Evolutionary conservation across 2,888 invertebrate genomes (phyloP).

Genomic region (Eumacrocentrus americanus): DNA sequence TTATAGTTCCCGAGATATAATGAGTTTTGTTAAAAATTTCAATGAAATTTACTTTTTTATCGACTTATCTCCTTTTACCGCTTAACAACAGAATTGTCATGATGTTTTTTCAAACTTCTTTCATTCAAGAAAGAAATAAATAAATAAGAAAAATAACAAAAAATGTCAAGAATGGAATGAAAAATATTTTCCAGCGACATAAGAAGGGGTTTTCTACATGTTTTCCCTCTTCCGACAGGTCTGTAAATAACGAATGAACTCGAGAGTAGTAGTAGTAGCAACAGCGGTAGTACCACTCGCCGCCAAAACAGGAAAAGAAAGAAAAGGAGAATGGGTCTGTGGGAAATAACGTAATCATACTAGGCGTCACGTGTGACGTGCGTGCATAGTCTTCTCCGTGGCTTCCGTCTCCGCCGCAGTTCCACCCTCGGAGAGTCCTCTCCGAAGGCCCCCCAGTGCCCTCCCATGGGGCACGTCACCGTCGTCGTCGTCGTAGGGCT

Average conservation of each 20-base stretch:
- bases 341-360: conserved; percentile 56
- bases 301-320: neutral
- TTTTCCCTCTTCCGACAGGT: conserved; percentile 19
- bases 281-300: conserved; percentile 11
- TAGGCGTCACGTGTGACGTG: conserved; percentile 48
- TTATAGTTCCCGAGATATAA: too few species aligned
- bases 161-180: too few species aligned
- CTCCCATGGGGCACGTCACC: conserved; percentile 47
- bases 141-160: too few species aligned
- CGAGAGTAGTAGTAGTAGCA: conserved; percentile 20
- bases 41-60: too few species aligned
- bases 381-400: conserved; percentile 21
- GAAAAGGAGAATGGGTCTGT: conserved; percentile 31
- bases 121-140: too few species aligned
- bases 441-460: conserved; percentile 19
- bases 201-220: neutral
- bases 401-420: neutral
- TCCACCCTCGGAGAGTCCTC: conserved; percentile 18
- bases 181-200: conserved; percentile 12
- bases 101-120: too few species aligned
- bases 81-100: too few species aligned
- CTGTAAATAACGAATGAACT: conserved; percentile 39
- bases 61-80: too few species aligned
- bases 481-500: neutral
- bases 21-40: too few species aligned